These are phyloP conservation scores for Masnerella sp. DNA, from an alignment of 2,888 invertebrate genomes.

Conservation along the genomic window DNA sequence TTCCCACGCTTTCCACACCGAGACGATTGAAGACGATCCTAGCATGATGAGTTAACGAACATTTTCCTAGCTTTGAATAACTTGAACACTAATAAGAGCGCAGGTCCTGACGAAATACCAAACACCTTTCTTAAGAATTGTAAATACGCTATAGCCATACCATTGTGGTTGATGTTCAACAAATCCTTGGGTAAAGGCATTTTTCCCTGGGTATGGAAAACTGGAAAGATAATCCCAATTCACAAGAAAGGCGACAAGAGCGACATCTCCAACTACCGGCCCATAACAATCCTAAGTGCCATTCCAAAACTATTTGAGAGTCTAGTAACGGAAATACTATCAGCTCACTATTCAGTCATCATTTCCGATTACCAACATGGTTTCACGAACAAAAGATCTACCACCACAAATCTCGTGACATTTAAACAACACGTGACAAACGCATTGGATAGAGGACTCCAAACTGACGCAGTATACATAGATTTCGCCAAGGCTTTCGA, in stretches of 20 bases:
- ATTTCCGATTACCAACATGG: not conserved
- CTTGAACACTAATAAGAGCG: not conserved
- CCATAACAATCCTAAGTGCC: too few species aligned
- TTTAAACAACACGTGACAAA: not conserved
- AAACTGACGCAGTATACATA: not conserved
- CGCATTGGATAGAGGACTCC: not conserved
- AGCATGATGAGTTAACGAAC: not conserved
- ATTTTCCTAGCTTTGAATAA: not conserved
- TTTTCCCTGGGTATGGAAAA: not conserved
- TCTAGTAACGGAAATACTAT: not conserved
- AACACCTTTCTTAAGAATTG: not conserved
- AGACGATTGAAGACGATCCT: too few species aligned
- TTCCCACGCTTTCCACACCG: too few species aligned
- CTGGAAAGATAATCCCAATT: not conserved
- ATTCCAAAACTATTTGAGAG: slow-evolving; percentile 11
- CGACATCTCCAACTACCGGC: not conserved
- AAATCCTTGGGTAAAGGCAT: not conserved
- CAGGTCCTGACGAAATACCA: not conserved
- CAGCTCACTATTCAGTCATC: not conserved
- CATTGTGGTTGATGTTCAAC: not conserved
- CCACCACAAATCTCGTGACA: not conserved
- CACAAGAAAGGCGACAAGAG: not conserved
- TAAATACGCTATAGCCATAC: not conserved
- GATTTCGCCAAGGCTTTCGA: slow-evolving; percentile 13
- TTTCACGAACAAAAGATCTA: not conserved